Evolutionary conservation across 2,797 vertebrate genomes (phyloP), one percentile per base, ranked within the genome.

Genomic region (Dallia pectoralis): DNA sequence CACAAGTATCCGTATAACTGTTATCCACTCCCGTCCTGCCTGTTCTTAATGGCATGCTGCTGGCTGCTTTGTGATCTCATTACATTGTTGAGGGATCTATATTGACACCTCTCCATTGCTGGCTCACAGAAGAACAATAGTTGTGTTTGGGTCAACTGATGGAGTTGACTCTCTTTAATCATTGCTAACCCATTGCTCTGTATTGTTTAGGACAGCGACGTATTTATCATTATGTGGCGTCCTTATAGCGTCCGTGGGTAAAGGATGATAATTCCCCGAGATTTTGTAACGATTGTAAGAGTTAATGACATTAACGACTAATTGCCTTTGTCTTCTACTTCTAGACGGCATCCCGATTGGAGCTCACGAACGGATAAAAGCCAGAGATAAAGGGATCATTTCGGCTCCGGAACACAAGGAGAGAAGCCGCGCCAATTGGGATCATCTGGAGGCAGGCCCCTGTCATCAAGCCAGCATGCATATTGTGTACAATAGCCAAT

Each of bases 381-480:
- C 80, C 72, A 1, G 74, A 89, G 81, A 84, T 88, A 88, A 89
- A 90, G 74, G 84, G 89, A 93, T 92, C 90, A 83, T 63, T 72
- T 72, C 79, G 83, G 84, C 88, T 82, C 74, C 77, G 62, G 61
- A 82, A 80, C 76, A 67, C 78, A 85, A n/a, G 82, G 79, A 84
- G 59, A 81, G 84, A 69, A 29, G 74, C 19, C 73, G 77, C 80
- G 84, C 82, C 81, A 79, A 79, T 64, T 78, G 76, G 76, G 81
- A 64, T 64, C 62, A 64, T 5, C 62, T 18, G 27, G 62, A 64
- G 7, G 62, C 30, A 32, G 62, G 22, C 36, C 29, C 32, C 36
- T 32, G 19, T 71, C 64, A 84, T 48, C 80, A 66, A 75, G 70
- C 73, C 77, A 74, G 74, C 51, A 71, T 59, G n/a, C 59, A 56